Conservation (phyloP, 2,888 invertebrate genomes). For the Tipula lateralis region DNA sequence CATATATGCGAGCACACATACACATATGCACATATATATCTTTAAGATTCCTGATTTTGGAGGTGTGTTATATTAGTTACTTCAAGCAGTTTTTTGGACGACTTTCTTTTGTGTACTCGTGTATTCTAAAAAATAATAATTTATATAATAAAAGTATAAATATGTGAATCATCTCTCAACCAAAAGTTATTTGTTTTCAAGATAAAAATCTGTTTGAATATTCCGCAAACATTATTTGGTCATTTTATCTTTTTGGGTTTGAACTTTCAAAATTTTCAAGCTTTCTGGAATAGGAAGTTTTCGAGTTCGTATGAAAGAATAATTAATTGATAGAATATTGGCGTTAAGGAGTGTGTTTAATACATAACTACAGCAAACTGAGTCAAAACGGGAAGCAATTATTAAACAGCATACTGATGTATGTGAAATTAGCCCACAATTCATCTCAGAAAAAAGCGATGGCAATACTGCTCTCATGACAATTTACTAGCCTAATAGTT, state of each 20-base stretch:
- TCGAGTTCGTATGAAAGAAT: too few relatives aligned
- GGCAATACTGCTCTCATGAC: too few relatives aligned
- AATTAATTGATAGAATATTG: too few relatives aligned
- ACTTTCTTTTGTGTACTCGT: background rate
- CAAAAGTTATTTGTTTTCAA: background rate
- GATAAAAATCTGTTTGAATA: background rate
- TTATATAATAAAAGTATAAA: background rate
- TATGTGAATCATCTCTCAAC: slow-evolving; percentile 6
- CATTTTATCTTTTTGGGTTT: background rate
- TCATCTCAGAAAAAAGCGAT: too few relatives aligned
- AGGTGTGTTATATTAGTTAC: background rate
- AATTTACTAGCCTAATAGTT: too few relatives aligned
- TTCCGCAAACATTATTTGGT: background rate
- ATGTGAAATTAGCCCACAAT: too few relatives aligned
- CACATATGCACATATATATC: background rate
- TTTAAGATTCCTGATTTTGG: background rate
- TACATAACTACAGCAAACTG: too few relatives aligned
- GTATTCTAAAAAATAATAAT: background rate
- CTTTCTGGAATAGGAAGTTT: background rate
- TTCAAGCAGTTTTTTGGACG: background rate
- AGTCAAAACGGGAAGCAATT: too few relatives aligned
- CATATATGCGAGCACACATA: background rate
- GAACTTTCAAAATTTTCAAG: background rate
- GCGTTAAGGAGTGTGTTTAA: too few relatives aligned
- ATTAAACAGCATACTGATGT: too few relatives aligned